Evolutionary conservation across 2,888 invertebrate species (phyloP), one percentile per base, ranked within the genome.

Genomic region (Agelastica alni): DNA sequence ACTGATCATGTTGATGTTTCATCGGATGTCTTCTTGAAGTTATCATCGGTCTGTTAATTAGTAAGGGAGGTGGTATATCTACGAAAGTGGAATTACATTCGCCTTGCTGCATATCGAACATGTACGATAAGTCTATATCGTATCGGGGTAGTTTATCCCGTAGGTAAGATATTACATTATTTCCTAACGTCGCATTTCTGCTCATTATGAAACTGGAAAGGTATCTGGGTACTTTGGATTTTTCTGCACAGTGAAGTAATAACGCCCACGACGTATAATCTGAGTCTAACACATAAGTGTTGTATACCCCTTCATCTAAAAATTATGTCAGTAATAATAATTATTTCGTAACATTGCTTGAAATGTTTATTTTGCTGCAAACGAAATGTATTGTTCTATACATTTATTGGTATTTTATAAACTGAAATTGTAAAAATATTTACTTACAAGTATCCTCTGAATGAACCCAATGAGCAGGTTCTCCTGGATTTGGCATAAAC

Each of bases 391-490:
- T n/a, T n/a, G n/a, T n/a, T n/a, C n/a, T n/a, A n/a, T n/a, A n/a
- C n/a, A n/a, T n/a, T n/a, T n/a, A n/a, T n/a, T n/a, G n/a, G n/a
- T n/a, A n/a, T n/a, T n/a, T n/a, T n/a, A n/a, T n/a, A n/a, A n/a
- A n/a, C n/a, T n/a, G n/a, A n/a, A n/a, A n/a, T n/a, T 10, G 16
- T 39, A 18, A 13, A 12, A 20, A 12, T 31, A 47, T 14, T 44
- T 55, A 74, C 85, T 82, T 77, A 91, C 93, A 93, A 51, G 89
- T 88, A 66, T 86, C 86, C 76, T 93, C 93, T 0, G 90, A 87
- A 67, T 93, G 93, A 2, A 87, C 83, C 93, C 93, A 93, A 70
- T 93, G 93, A 0, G 90, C 90, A 0, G 91, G 91, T 48, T 85
- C 79, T 47, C 80, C 81, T 44, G 85, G 77, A 63, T 89, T 86